Percentiles rank a stretch among this genome's conserved stretches.
These are phyloP conservation scores for Meloidogyne exigua DNA, from an alignment of 1,140 invertebrate species.

Conservation along the genomic window DNA sequence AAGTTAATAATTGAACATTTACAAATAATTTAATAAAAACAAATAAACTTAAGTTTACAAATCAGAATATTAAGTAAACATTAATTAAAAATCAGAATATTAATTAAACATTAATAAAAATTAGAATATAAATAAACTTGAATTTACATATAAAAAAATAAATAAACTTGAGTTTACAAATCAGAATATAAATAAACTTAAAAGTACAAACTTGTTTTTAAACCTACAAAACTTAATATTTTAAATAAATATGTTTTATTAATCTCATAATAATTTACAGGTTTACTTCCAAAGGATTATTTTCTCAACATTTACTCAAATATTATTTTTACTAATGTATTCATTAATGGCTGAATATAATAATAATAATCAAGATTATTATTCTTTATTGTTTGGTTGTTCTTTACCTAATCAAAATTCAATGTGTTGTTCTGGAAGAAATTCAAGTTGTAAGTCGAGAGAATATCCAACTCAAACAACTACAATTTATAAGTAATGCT, in stretches of 20 bases:
- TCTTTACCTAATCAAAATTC: not conserved
- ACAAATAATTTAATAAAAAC: not conserved
- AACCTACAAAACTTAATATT: too few relatives aligned
- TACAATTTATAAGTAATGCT: not conserved
- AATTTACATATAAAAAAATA: too few relatives aligned
- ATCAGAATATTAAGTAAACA: too few relatives aligned
- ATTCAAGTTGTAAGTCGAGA: constrained; percentile 26
- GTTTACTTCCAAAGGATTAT: not conserved
- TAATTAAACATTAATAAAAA: too few relatives aligned
- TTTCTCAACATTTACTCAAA: not conserved
- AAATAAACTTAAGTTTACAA: not conserved
- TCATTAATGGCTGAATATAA: not conserved
- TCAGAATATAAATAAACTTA: too few relatives aligned
- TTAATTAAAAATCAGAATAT: too few relatives aligned
- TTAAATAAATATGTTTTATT: too few relatives aligned
- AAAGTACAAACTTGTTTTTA: too few relatives aligned
- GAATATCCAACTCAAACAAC: constrained; percentile 5
- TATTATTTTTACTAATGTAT: not conserved
- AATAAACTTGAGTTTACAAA: too few relatives aligned
- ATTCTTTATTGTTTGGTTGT: not conserved
- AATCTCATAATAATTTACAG: not conserved
- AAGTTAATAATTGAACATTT: too few relatives aligned
- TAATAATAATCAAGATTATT: not conserved
- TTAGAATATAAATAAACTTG: too few relatives aligned
- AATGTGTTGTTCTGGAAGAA: constrained; percentile 20